A percentile compares a stretch with the other conserved stretches of the same genome.
These are phyloP conservation scores for Rhopalosiphum padi DNA, from an alignment of 1,140 invertebrate species.

Conservation along the genomic window DNA sequence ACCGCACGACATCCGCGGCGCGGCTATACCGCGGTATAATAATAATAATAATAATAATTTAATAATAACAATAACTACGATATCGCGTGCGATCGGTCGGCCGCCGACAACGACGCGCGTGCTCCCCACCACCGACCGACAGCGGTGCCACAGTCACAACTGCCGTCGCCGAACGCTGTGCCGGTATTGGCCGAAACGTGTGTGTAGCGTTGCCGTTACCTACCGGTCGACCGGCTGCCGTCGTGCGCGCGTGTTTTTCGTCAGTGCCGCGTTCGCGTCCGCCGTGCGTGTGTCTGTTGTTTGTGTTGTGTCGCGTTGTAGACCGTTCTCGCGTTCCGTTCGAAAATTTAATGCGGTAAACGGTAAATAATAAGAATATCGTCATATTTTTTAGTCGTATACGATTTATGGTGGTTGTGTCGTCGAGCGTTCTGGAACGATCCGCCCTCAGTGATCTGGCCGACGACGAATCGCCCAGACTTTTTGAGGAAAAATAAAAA, in stretches of 20 bases:
- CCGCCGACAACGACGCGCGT: neutral
- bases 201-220: conserved; percentile 36
- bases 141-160: neutral
- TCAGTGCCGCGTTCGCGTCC: neutral
- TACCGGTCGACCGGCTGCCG: conserved; percentile 28
- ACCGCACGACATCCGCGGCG: neutral
- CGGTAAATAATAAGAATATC: neutral
- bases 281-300: neutral
- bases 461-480: neutral
- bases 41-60: neutral
- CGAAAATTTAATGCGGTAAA: neutral
- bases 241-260: neutral
- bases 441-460: neutral
- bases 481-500: neutral
- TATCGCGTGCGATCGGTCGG: neutral
- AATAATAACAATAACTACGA: neutral
- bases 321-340: neutral
- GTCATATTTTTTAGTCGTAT: neutral
- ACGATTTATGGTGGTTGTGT: neutral
- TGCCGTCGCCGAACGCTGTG: neutral
- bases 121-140: neutral
- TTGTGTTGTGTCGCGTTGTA: neutral
- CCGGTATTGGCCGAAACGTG: conserved; percentile 30
- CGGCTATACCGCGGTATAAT: neutral
- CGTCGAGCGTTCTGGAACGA: neutral